Evolutionary conservation across 1,140 invertebrate species (phyloP), one percentile per base, ranked within the genome.

Genomic region (Atopsyche davidsoni): DNA sequence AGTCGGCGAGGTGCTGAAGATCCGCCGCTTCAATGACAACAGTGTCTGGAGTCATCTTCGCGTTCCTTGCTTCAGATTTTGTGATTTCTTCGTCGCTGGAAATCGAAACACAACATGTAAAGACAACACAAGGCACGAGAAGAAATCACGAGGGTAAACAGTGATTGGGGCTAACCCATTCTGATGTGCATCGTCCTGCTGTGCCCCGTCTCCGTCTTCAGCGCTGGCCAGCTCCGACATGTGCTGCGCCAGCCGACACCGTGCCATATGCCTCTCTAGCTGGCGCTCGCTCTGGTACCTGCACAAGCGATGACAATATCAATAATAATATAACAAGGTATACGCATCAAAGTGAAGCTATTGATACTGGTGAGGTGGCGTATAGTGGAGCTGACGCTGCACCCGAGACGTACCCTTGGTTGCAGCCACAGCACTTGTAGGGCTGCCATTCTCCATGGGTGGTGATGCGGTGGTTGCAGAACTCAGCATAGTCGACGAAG

Each of bases 371-470:
- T 17, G 25, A 22, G 17, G 16, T 4, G 25, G 14, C 2, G 16
- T 6, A 13, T 13, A 36, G n/a, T 36, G n/a, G n/a, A n/a, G n/a
- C n/a, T n/a, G n/a, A n/a, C n/a, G n/a, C n/a, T n/a, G n/a, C n/a
- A n/a, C n/a, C n/a, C n/a, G n/a, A 21, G 18, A 36, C 41, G 4
- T 19, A 59, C 56, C 56, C 57, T 41, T 59, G 57, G 35, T 59
- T 59, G 44, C 57, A 59, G 7, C 48, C 57, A n/a, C 43, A 52
- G 38, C 57, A 59, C 34, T 55, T 53, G 46, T 53, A 34, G 4
- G 57, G 57, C 16, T 59, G 57, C 57, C 57, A 59, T 36, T 54
- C 49, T n/a, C 57, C 57, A 42, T 59, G 57, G 9, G 50, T 53
- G 10, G 24, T 38, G 36, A 56, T 52, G n/a, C 53, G 53, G 35